A percentile compares a stretch with the other conserved stretches of the same genome.
These are phyloP conservation scores for Ovis canadensis DNA, from an alignment of 2,113 vertebrate species.

Conservation along the genomic window DNA sequence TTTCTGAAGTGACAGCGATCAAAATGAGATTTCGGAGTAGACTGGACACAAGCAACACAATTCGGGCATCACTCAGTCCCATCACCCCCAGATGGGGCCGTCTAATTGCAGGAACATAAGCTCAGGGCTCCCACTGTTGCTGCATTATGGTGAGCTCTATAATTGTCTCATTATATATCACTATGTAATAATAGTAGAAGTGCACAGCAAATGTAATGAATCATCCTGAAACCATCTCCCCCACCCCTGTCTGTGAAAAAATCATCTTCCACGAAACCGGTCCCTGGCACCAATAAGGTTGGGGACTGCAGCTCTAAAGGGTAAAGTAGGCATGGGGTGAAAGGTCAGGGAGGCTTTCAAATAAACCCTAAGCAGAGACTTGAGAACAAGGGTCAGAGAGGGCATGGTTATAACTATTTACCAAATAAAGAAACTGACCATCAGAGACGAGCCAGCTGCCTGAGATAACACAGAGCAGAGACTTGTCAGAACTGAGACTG, in stretches of 20 bases:
- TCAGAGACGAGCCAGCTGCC: not conserved
- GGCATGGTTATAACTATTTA: not conserved
- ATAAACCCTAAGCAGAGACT: not conserved
- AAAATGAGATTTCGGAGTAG: not conserved
- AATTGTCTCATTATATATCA: not conserved
- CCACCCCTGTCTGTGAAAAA: not conserved
- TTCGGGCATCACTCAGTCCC: not conserved
- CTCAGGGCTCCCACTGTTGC: not conserved
- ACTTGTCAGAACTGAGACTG: not conserved
- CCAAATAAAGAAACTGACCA: not conserved
- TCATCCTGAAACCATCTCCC: not conserved
- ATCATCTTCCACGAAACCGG: fast-evolving
- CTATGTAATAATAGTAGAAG: not conserved
- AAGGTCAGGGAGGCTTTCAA: not conserved
- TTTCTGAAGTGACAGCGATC: not conserved
- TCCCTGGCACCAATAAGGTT: not conserved
- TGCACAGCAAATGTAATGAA: not conserved
- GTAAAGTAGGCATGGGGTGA: not conserved
- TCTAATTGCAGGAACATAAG: not conserved
- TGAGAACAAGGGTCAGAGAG: not conserved
- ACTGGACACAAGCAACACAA: not conserved
- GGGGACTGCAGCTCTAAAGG: not conserved
- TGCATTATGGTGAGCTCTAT: not conserved
- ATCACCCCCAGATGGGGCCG: not conserved
- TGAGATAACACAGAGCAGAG: not conserved